phyloP scores from a whole-genome alignment of 2,888 invertebrate species.

The Caenorhabditis virilis region DNA sequence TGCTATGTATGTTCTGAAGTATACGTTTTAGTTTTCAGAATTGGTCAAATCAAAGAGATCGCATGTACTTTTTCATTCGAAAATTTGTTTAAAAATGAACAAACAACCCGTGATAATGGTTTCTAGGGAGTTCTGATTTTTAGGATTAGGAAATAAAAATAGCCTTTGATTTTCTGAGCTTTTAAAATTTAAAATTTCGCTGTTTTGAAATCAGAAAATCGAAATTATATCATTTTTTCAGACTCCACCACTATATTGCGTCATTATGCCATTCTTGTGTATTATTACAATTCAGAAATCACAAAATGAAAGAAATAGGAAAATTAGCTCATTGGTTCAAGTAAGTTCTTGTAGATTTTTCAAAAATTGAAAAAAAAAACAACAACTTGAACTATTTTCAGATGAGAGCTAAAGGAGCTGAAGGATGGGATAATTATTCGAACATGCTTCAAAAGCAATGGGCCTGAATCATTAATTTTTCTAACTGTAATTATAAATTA shows the following conservation, averaged over 20 bases:
- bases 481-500: not conserved
- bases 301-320: constrained; percentile 15
- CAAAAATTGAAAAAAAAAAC: too few species aligned
- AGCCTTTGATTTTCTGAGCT: too few species aligned
- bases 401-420: constrained; percentile 13
- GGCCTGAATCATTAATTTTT: constrained; percentile 9
- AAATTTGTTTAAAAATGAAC: too few species aligned
- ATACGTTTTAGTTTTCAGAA: constrained; percentile 1
- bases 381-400: too few species aligned
- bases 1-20: too few species aligned
- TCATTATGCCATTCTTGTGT: constrained; percentile 22
- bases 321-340: constrained; percentile 23
- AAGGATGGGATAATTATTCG: constrained; percentile 34
- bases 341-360: too few species aligned
- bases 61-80: too few species aligned
- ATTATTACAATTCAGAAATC: constrained; percentile 13
- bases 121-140: too few species aligned
- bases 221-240: not conserved
- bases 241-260: constrained; percentile 33
- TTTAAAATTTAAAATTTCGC: too few species aligned
- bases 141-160: too few species aligned
- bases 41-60: not conserved
- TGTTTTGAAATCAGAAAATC: too few species aligned
- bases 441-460: constrained; percentile 18
- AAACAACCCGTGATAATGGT: too few species aligned